Evolutionary conservation across 1,140 invertebrate species (phyloP), one percentile per base, ranked within the genome.

Genomic region (Hylaeus volcanicus): DNA sequence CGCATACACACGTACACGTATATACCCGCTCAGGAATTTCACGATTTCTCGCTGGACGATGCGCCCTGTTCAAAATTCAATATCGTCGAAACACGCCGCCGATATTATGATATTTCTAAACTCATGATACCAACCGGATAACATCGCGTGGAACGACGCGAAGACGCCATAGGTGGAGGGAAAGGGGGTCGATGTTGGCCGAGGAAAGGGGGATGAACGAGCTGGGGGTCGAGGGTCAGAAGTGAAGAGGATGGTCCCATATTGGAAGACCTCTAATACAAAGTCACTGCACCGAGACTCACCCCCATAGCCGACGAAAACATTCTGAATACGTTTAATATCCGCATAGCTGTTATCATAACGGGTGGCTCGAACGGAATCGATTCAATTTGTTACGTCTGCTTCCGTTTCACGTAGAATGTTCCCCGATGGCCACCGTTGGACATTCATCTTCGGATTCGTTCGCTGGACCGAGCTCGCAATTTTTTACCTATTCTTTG

Each of bases 21-120:
- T 12, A 11, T 1, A 2, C 5, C 1, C 15, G n/a, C 1, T 11
- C 8, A 58, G 39, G 58, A 64, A 77, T 69, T 53, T 37, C 58
- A 39, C 53, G 45, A 68, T 53, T 56, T 58, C n/a, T 53, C 71
- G 56, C 43, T 60, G 60, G 73, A 85, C 58, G 69, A 39, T 61
- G 66, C 14, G 8, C 5, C 58, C 73, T 69, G 84, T 72, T 88
- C 81, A 83, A 88, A 88, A 88, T 88, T 88, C 87, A 88, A 88
- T 88, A 88, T 88, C 82, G 79, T 60, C 15, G 84, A 81, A 88
- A 88, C 87, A 88, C 79, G 84, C 84, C 81, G 81, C 79, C 84
- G 73, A 86, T 88, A 84, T 88, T 88, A 88, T 88, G 84, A 88
- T 88, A 88, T 86, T 86, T 86, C 86, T 87, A 86, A 88, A 84